Evolutionary conservation across 2,888 invertebrate species (phyloP).

Genomic region (Agrypnus murinus): DNA sequence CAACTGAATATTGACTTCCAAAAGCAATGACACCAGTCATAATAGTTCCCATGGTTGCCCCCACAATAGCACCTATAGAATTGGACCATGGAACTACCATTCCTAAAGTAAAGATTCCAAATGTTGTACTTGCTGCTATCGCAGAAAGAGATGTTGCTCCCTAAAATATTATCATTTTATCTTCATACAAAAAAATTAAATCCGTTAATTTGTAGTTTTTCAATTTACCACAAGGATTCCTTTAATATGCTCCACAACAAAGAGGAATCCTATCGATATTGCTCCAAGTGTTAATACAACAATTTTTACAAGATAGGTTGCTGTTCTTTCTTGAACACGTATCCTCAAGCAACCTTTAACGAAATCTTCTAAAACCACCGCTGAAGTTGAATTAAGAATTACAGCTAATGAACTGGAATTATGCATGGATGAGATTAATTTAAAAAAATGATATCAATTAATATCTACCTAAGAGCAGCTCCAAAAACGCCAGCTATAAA

Average conservation of each 20-base stretch:
- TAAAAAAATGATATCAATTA: background rate
- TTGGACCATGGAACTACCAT: slow-evolving; percentile 89
- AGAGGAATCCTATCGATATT: slow-evolving; percentile 78
- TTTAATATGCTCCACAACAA: slow-evolving; percentile 84
- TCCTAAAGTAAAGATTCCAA: slow-evolving; percentile 88
- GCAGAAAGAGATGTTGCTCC: slow-evolving; percentile 86
- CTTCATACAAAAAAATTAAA: background rate
- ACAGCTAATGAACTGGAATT: slow-evolving; percentile 88
- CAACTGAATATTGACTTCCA: slow-evolving; percentile 80
- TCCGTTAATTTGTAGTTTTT: slow-evolving; percentile 6
- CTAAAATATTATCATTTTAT: slow-evolving; percentile 59
- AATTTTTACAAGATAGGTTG: slow-evolving; percentile 78
- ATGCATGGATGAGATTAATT: background rate
- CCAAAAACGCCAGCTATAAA: slow-evolving; percentile 94
- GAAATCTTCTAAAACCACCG: slow-evolving; percentile 89
- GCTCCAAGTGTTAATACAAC: slow-evolving; percentile 79
- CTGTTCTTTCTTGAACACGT: slow-evolving; percentile 76
- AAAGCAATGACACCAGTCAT: slow-evolving; percentile 79
- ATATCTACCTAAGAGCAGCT: slow-evolving; percentile 89
- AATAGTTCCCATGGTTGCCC: slow-evolving; percentile 77
- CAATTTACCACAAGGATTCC: slow-evolving; percentile 82
- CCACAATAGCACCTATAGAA: slow-evolving; percentile 77
- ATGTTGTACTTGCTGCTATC: slow-evolving; percentile 87
- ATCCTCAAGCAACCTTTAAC: slow-evolving; percentile 81
- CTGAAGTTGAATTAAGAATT: slow-evolving; percentile 89